phyloP scores from a whole-genome alignment of 2,888 invertebrate species.

The Rhagium mordax region DNA sequence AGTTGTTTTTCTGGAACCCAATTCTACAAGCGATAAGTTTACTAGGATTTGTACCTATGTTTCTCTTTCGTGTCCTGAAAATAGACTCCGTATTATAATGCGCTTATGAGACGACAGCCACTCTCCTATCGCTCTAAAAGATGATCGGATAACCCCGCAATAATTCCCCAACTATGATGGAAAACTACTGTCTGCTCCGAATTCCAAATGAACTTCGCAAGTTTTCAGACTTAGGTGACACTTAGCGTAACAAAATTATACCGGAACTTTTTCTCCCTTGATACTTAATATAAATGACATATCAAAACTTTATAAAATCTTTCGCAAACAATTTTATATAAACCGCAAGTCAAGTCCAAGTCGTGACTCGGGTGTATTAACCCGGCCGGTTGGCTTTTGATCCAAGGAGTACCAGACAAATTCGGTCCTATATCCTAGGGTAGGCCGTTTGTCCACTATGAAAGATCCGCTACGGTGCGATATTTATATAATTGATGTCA shows the following conservation, averaged over 20 bases:
- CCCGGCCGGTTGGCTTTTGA: no score
- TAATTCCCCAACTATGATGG: not conserved
- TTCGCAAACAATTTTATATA: not conserved
- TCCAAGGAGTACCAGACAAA: no score
- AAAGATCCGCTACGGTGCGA: not conserved
- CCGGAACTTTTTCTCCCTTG: not conserved
- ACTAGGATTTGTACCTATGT: no score
- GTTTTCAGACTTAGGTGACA: not conserved
- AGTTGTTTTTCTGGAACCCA: no score
- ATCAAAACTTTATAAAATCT: not conserved
- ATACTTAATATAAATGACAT: not conserved
- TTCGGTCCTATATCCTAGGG: no score
- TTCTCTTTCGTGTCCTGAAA: no score
- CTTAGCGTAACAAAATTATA: not conserved
- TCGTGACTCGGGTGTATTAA: not conserved
- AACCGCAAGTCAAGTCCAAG: not conserved
- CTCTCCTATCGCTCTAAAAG: no score
- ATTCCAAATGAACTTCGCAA: not conserved
- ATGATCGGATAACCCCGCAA: not conserved
- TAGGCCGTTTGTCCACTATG: not conserved
- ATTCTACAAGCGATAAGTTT: no score
- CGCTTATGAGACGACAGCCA: no score
- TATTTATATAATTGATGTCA: not conserved
- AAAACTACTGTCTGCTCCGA: not conserved
- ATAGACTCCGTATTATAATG: no score